Percentiles rank a stretch among this genome's conserved stretches.
These are phyloP conservation scores for Glyphotaelius pellucidus DNA, from an alignment of 2,888 invertebrate genomes.

Conservation along the genomic window DNA sequence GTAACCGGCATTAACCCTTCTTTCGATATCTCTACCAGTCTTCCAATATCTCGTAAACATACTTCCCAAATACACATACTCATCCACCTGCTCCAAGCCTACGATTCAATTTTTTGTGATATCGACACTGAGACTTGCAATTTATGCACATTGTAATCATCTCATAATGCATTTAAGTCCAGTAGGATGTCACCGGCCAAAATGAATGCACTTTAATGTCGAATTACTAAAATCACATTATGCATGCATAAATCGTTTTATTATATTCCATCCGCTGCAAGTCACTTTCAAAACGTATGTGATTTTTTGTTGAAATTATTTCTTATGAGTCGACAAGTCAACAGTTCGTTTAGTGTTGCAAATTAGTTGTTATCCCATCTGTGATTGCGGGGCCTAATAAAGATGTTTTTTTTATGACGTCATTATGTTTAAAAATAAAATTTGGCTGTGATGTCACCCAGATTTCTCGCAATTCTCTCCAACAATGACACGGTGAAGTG, in stretches of 20 bases:
- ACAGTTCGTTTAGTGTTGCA: neutral
- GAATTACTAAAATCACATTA: neutral
- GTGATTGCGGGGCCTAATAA: neutral
- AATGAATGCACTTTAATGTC: too few relatives aligned
- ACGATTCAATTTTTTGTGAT: too few relatives aligned
- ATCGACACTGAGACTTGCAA: too few relatives aligned
- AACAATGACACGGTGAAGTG: neutral
- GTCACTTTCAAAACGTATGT: neutral
- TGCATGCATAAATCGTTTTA: neutral
- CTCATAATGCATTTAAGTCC: too few relatives aligned
- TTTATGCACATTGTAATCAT: too few relatives aligned
- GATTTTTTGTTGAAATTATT: neutral
- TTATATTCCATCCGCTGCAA: neutral
- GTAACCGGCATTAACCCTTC: too few relatives aligned
- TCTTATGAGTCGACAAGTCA: neutral
- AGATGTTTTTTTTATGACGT: neutral
- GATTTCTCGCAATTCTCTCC: neutral
- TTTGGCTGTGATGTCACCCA: neutral
- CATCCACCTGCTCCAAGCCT: too few relatives aligned
- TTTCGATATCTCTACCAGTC: too few relatives aligned
- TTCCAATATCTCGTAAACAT: too few relatives aligned
- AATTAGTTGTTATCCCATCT: neutral
- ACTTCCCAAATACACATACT: too few relatives aligned
- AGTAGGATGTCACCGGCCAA: too few relatives aligned
- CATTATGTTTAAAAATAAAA: neutral